Conservation (phyloP, 2,797 vertebrate genomes). For the Perodicticus potto region DNA sequence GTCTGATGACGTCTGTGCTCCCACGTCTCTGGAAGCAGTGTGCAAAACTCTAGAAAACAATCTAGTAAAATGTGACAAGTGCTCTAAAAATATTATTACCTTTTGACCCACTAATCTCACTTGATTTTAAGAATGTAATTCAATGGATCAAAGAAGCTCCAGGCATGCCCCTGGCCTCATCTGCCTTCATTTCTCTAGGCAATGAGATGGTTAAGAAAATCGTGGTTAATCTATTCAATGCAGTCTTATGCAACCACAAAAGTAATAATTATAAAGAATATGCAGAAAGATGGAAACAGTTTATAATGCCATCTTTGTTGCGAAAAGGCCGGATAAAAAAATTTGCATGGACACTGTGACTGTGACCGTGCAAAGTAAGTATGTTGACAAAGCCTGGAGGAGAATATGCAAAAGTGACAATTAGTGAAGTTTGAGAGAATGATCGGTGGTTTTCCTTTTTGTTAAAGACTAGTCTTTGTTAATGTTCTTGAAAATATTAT, state of each 20-base stretch:
- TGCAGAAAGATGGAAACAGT: slow-evolving; percentile 33
- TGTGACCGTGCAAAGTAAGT: background rate
- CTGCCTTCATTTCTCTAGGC: background rate
- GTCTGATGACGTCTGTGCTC: background rate
- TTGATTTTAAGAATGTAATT: background rate
- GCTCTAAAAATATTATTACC: slow-evolving; percentile 1
- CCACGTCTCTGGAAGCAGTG: background rate
- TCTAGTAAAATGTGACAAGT: background rate
- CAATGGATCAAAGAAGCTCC: background rate
- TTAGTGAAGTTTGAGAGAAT: background rate
- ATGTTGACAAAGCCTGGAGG: background rate
- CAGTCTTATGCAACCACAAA: background rate
- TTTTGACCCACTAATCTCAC: slow-evolving; percentile 11
- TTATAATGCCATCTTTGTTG: slow-evolving; percentile 3
- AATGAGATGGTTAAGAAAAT: slow-evolving; percentile 52
- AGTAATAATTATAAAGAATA: slow-evolving; percentile 30
- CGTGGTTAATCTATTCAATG: background rate
- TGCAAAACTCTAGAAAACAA: background rate
- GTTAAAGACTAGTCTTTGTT: background rate
- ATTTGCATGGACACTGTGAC: background rate
- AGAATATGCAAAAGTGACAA: slow-evolving; percentile 25
- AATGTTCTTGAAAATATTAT: background rate
- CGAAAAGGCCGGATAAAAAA: slow-evolving; percentile 37
- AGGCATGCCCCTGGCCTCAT: fast-evolving
- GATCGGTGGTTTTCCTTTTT: background rate